Evolutionary conservation across 2,113 vertebrate species (phyloP).

Genomic region (Istiophorus platypterus): DNA sequence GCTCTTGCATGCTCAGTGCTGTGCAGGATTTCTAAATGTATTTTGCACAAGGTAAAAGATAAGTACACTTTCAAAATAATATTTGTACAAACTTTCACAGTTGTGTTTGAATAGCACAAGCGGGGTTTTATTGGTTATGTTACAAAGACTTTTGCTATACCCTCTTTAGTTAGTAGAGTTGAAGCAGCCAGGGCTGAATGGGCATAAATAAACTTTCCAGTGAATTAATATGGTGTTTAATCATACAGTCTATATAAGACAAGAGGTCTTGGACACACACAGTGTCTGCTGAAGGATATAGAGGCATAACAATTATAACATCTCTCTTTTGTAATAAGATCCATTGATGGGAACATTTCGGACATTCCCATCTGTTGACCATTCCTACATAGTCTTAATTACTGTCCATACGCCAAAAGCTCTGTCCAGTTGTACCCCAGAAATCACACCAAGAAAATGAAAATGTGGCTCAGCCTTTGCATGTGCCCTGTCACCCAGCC

Average conservation of each 20-base stretch:
- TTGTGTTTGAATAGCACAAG: background rate
- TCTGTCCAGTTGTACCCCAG: constrained; percentile 51
- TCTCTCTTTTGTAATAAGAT: constrained; percentile 67
- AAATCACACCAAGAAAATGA: constrained; percentile 48
- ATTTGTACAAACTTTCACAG: background rate
- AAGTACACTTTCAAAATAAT: constrained; percentile 21
- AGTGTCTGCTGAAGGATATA: constrained; percentile 56
- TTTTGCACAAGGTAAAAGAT: constrained; percentile 34
- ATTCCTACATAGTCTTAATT: constrained; percentile 55
- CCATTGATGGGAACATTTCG: constrained; percentile 60
- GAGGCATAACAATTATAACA: constrained; percentile 56
- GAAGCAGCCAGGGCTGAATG: constrained; percentile 23
- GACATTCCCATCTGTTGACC: constrained; percentile 76
- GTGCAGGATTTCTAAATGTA: constrained; percentile 28
- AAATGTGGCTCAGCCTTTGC: constrained; percentile 39
- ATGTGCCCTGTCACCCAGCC: constrained; percentile 64
- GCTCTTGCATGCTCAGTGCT: constrained; percentile 14
- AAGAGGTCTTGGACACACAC: constrained; percentile 27
- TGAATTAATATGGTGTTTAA: constrained; percentile 45
- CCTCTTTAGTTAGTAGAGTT: constrained; percentile 2
- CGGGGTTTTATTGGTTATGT: constrained; percentile 19
- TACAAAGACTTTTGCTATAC: background rate
- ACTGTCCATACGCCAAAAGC: constrained; percentile 43
- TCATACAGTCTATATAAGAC: constrained; percentile 29
- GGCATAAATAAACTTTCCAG: constrained; percentile 39